Percentiles rank a stretch among this genome's conserved stretches.
Conservation (phyloP, 2,888 invertebrate species). For the Neocrepidodera transversa region DNA sequence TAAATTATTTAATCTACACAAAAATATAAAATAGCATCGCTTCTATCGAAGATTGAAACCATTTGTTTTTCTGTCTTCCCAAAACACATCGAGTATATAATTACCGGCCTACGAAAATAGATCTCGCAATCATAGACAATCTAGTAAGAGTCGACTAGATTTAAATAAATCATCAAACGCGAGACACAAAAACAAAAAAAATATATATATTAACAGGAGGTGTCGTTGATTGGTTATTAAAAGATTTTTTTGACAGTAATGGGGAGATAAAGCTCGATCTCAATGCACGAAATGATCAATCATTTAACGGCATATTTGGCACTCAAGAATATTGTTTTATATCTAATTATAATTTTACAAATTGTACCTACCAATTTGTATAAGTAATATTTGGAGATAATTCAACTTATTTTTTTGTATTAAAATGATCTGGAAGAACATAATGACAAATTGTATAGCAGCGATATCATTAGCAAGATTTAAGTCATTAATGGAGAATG, state of each 20-base stretch:
- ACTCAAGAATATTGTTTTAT: not conserved
- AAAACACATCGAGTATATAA: constrained; percentile 49
- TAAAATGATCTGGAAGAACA: no score
- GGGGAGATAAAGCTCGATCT: constrained; percentile 22
- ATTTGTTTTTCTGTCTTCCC: constrained; percentile 47
- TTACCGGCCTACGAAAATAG: constrained; percentile 50
- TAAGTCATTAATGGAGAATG: no score
- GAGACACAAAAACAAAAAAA: constrained; percentile 50
- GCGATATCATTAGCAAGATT: no score
- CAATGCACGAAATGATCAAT: constrained; percentile 10
- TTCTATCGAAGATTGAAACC: constrained; percentile 46
- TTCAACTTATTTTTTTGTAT: no score
- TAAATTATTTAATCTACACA: not conserved
- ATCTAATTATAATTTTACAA: not conserved
- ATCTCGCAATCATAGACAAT: constrained; percentile 49
- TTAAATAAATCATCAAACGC: constrained; percentile 50
- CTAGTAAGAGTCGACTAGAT: constrained; percentile 49
- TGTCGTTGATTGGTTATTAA: constrained; percentile 52
- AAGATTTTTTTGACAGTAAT: constrained; percentile 46
- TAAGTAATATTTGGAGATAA: no score
- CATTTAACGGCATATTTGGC: constrained; percentile 11
- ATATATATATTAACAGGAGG: constrained; percentile 23
- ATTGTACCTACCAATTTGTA: no score
- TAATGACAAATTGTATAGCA: no score
- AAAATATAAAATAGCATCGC: not conserved